Evolutionary conservation across 2,797 vertebrate genomes (phyloP).

Genomic region (Spinus olivaceus): DNA sequence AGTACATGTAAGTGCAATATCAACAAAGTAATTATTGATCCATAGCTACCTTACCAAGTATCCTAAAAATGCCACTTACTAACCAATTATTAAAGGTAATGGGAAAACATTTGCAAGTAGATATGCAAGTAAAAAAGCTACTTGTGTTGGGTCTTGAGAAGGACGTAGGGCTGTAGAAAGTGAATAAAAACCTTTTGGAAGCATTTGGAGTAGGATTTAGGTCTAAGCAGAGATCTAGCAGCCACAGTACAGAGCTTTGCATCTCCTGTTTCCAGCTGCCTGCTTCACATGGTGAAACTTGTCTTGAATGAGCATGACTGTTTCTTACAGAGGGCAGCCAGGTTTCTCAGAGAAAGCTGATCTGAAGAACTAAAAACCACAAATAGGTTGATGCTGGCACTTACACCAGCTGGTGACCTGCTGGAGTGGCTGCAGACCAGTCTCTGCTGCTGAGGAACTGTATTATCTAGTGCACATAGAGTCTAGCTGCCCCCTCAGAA

Average conservation of each 20-base stretch:
- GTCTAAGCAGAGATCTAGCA: not conserved
- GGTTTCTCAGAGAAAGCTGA: not conserved
- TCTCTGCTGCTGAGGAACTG: not conserved
- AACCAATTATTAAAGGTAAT: not conserved
- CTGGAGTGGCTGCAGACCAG: not conserved
- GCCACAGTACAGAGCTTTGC: not conserved
- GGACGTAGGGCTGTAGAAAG: not conserved
- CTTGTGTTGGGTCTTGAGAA: not conserved
- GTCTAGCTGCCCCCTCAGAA: not conserved
- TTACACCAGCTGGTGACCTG: not conserved
- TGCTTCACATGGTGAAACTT: not conserved
- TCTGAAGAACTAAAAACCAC: not conserved
- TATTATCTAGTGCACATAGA: not conserved
- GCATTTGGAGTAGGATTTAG: not conserved
- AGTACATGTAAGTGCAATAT: not conserved
- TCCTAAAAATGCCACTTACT: not conserved
- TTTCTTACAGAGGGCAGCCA: not conserved
- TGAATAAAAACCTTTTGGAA: not conserved
- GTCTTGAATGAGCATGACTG: not conserved
- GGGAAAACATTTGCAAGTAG: not conserved
- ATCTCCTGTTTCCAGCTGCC: not conserved
- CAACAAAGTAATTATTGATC: not conserved
- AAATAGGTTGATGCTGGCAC: not conserved
- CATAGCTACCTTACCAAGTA: not conserved
- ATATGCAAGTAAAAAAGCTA: not conserved